Base-by-base conservation (phyloP, 2,113 vertebrate species). In the Notarius quadriscutis region DNA sequence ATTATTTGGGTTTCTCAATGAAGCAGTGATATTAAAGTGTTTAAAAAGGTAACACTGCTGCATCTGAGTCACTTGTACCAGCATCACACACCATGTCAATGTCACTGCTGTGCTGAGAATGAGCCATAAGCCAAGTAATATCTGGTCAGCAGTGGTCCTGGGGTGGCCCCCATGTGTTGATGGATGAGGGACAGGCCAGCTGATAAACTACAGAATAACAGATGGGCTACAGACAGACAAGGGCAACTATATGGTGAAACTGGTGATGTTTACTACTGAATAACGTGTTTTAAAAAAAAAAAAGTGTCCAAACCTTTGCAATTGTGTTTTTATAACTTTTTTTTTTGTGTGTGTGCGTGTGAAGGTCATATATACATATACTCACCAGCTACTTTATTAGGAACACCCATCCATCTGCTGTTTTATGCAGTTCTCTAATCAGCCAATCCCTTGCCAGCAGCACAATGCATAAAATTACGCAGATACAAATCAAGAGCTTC, bases 101-200 rank as follows among this genome's bases (percentile, higher is more conserved):
- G 57, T 62, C 79, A 81, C 57, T 62, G 58, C 79, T 81, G 79
- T 81, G 79, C 79, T 62, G 57, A 48, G 79, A 81, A 81, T 81
- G 79, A 81, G 79, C 79, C 57, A 81, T 81, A 57, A 62, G 30
- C 57, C 57, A 62, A 62, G 79, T 81, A 81, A 81, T 81, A 81
- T 62, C 57, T 62, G 79, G 79, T 41, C 79, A 81, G 57, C 57
- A 34, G 17, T 81, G 79, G 79, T 60, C 53, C 30, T 60, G 79
- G 25, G 57, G 57, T 81, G 79, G 79, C 34, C 78, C 22, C 55
- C 34, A 34, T 81, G 30, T 81, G 57, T 62, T 81, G 79, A 81
- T 81, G 58, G 79, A 81, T 81, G 79, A 81, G 30, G 79, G 11
- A 81, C 18, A 81, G 57, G 57, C 20, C 34, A 81, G 18, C 55